Base-by-base conservation (phyloP, 1,140 invertebrate species). In the Planococcus citri region DNA sequence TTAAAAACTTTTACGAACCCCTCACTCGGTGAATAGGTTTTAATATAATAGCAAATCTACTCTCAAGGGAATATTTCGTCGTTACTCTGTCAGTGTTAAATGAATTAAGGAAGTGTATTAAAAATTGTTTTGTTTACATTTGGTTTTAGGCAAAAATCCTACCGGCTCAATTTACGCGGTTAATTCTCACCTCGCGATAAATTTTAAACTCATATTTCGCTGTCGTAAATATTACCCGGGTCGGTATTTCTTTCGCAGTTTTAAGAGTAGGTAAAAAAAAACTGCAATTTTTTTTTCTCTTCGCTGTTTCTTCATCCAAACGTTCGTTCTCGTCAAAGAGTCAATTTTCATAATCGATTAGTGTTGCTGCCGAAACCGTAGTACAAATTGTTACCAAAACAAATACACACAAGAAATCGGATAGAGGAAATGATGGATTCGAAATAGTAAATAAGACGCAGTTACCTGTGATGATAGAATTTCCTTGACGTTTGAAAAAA, bases 91-190 rank as follows among this genome's bases (percentile, higher is more conserved):
- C 41, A 51, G 41, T 51, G 41, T 51, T 51, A 51, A 51, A 51
- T 51, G 41, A 51, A 51, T 51, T 51, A 51, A 51, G n/a, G n/a
- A 17, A 51, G n/a, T 20, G 41, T 51, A 51, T 51, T 51, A 51
- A 51, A 51, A 51, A 51, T 51, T 51, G 41, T 51, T 51, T 51
- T 51, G 41, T 51, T 51, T 51, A 51, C 41, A 51, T 51, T 51
- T 51, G 41, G 41, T 51, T 51, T 51, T 51, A 51, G 12, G 12
- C 41, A 51, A 51, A 51, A 51, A 51, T 51, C 41, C 41, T 14
- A 51, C 41, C 41, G 17, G n/a, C 41, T 20, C n/a, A 51, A 51
- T 51, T 51, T 51, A 14, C 41, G 4, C 29, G 41, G 12, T 20
- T 51, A 51, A 51, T 51, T 51, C 41, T 51, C 29, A 33, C 29